Base-by-base conservation (phyloP, 2,797 vertebrate genomes). In the Spinus pinus region DNA sequence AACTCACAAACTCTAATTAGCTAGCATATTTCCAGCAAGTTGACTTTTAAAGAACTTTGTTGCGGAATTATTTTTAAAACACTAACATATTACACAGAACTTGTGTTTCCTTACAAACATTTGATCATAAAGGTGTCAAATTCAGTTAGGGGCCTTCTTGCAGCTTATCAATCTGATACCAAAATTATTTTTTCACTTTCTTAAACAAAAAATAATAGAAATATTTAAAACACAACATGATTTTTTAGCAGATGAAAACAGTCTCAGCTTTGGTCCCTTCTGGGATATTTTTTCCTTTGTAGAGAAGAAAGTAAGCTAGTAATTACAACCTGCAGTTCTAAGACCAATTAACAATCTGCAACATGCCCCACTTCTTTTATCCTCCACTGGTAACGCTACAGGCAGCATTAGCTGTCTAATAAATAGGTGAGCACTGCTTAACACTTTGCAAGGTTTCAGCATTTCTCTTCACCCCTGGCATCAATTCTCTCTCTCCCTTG, bases 321-420 rank as follows among this genome's bases (percentile, higher is more conserved):
- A 97, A 98, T 97, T 97, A 97, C 75, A 95, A 93, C 72, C 92
- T 65, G 69, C 90, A 94, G 82, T 88, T 95, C 86, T 72, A 88
- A 94, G 90, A 86, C 93, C 96, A 96, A 94, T 79, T 96, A 96
- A 97, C 97, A 97, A 96, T 88, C 94, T 93, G 94, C 88, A 93
- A 78, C 86, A 88, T 82, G 94, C 71, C 92, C 95, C 94, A 90
- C 35, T 95, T 95, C 96, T 96, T 97, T 97, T 87, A 92, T 94
- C 89, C 97, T 95, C 81, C 89, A 77, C 91, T 96, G 94, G 54
- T 86, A 95, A 95, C 9, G 60, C 94, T 91, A 72, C 77, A 85
- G 96, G 94, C 97, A 94, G 95, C 91, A 95, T 88, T 95, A 95
- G 95, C 82, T 81, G 92, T 92, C 94, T 96, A 96, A 96, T 96